phyloP scores from a whole-genome alignment of 2,888 invertebrate genomes.

The Thera britannica region DNA sequence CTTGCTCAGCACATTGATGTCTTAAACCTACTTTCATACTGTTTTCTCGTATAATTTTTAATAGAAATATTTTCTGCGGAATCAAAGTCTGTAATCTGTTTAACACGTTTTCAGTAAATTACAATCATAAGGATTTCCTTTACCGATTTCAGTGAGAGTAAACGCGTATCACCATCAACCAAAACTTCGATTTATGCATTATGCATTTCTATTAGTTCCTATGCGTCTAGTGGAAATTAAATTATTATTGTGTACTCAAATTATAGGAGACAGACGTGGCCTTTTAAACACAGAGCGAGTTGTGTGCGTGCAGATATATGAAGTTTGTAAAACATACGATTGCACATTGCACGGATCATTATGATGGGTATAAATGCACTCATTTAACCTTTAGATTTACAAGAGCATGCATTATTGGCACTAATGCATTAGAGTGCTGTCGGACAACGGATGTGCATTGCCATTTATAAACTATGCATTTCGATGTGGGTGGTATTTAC shows the following conservation, averaged over 20 bases:
- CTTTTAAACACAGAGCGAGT: neutral
- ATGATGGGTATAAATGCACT: conserved; percentile 30
- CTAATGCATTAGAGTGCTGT: conserved; percentile 67
- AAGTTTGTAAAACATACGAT: conserved; percentile 17
- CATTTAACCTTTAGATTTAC: conserved; percentile 46
- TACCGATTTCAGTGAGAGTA: neutral
- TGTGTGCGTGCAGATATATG: neutral
- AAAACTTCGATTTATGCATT: too few relatives aligned
- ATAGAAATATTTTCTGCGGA: neutral
- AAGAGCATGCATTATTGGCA: conserved; percentile 57
- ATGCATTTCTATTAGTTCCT: neutral
- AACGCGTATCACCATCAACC: neutral
- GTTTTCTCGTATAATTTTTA: conserved; percentile 1
- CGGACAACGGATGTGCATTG: conserved; percentile 70
- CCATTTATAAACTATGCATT: conserved; percentile 69
- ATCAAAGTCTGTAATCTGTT: neutral
- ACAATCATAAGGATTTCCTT: neutral
- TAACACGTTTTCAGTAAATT: neutral
- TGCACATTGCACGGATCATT: conserved; percentile 26
- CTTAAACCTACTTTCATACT: conserved; percentile 32
- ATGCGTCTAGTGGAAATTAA: neutral
- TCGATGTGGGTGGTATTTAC: conserved; percentile 70
- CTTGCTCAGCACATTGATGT: conserved; percentile 33
- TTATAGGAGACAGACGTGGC: neutral
- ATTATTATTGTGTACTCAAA: neutral